Evolutionary conservation across 1,140 invertebrate genomes (phyloP), one percentile per base, ranked within the genome.

Genomic region (Tigriopus japonicus): DNA sequence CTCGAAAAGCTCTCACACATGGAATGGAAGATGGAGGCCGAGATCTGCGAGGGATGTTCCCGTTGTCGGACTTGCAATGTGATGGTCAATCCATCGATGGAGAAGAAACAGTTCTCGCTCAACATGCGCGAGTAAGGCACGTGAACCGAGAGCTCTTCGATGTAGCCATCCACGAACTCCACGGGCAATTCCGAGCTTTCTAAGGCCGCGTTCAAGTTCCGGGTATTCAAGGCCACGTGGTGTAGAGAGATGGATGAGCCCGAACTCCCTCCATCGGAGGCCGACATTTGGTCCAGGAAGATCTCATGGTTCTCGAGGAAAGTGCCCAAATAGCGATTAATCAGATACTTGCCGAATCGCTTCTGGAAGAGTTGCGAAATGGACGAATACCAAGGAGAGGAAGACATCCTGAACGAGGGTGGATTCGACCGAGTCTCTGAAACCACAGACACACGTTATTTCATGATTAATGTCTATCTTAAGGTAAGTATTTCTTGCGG

Each of bases 1-100:
- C 42, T 24, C n/a, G 42, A 51, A 19, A 61, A 61, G 59, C 59
- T 61, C 52, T 61, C 59, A 19, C 43, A 61, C 59, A 61, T 61
- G 14, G 59, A 61, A 19, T 56, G 49, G 23, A 61, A 61, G 24
- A 49, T 61, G 2, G 59, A 61, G 9, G 59, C 43, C 13, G 58
- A 59, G 45, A 54, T n/a, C 17, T 60, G 42, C 12, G 13, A 14
- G 23, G 59, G 59, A 41, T 58, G 28, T 35, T 49, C 42, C n/a
- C 23, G 43, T 24, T 35, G 14, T 19, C 40, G 23, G 3, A 49
- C 59, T 10, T 35, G 42, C 14, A 53, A 40, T 6, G 59, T 61
- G 40, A 61, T 54, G 12, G 59, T 61, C 12, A 61, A 41, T 13
- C 49, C 52, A 13, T 17, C 19, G 14, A 61, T 61, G 21, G 17